These are phyloP conservation scores for Gryllus bimaculatus DNA, from an alignment of 1,140 invertebrate genomes.

Conservation along the genomic window DNA sequence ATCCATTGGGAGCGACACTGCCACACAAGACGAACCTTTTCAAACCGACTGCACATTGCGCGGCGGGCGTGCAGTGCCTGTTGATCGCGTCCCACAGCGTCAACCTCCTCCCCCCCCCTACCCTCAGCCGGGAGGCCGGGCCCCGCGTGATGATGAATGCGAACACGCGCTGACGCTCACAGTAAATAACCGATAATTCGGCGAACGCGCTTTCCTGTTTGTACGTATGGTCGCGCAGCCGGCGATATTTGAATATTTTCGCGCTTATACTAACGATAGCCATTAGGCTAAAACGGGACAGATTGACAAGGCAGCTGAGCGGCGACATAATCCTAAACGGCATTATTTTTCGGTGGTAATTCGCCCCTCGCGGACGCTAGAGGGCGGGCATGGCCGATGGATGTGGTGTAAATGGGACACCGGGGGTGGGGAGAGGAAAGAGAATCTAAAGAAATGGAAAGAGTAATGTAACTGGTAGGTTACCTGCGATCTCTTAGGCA, in stretches of 20 bases:
- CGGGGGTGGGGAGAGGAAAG: too few species aligned
- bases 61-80: not conserved
- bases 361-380: too few species aligned
- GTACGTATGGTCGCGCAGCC: not conserved
- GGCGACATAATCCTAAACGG: not conserved
- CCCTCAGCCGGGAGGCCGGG: not conserved
- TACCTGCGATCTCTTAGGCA: too few species aligned
- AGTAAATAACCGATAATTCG: conserved; percentile 1
- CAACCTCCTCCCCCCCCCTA: not conserved
- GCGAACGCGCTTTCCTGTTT: not conserved
- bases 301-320: not conserved
- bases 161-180: not conserved
- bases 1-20: too few species aligned
- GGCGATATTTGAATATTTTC: not conserved
- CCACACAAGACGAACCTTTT: too few species aligned
- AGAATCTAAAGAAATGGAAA: too few species aligned
- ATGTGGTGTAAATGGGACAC: too few species aligned
- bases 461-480: too few species aligned
- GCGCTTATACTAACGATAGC: not conserved
- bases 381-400: too few species aligned
- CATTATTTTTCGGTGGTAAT: not conserved
- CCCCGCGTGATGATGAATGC: not conserved
- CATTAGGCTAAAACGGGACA: not conserved
- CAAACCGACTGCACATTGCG: too few species aligned
- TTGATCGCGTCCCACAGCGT: not conserved